Evolutionary conservation across 2,113 vertebrate genomes (phyloP).

Genomic region (Sturnira hondurensis): DNA sequence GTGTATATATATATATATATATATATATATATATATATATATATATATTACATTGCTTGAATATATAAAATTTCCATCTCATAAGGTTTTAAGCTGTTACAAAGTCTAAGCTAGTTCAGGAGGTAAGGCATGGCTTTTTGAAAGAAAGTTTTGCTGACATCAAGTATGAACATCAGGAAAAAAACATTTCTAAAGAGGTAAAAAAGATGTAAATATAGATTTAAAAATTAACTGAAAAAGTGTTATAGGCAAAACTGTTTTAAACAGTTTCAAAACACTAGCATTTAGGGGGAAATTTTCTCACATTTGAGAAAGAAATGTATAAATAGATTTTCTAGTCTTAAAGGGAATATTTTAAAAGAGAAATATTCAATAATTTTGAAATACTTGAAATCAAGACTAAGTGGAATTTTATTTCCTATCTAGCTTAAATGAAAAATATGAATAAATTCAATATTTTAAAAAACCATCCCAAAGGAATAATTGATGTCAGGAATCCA

Average conservation of each 20-base stretch:
- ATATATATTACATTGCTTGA: neutral
- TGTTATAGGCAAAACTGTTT: neutral
- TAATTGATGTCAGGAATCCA: neutral
- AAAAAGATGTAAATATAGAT: neutral
- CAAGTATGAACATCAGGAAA: slow-evolving; percentile 5
- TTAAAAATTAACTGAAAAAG: slow-evolving; percentile 16
- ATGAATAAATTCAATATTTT: neutral
- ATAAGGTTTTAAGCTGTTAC: neutral
- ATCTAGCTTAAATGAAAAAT: neutral
- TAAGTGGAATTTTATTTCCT: slow-evolving; percentile 10
- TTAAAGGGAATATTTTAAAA: slow-evolving; percentile 13
- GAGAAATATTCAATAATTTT: neutral
- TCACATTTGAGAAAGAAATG: slow-evolving; percentile 2
- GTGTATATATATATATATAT: too few relatives aligned
- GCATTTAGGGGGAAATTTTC: neutral
- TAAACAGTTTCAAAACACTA: slow-evolving; percentile 37
- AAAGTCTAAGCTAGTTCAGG: neutral
- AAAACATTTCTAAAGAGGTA: neutral
- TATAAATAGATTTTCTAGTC: neutral
- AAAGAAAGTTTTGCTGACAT: neutral
- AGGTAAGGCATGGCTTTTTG: neutral
- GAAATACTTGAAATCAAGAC: slow-evolving; percentile 34
- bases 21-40: too few relatives aligned
- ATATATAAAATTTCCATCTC: neutral
- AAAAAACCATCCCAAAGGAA: neutral